These are phyloP conservation scores for Drosophila parvula DNA, from an alignment of 1,140 invertebrate genomes.

Conservation along the genomic window DNA sequence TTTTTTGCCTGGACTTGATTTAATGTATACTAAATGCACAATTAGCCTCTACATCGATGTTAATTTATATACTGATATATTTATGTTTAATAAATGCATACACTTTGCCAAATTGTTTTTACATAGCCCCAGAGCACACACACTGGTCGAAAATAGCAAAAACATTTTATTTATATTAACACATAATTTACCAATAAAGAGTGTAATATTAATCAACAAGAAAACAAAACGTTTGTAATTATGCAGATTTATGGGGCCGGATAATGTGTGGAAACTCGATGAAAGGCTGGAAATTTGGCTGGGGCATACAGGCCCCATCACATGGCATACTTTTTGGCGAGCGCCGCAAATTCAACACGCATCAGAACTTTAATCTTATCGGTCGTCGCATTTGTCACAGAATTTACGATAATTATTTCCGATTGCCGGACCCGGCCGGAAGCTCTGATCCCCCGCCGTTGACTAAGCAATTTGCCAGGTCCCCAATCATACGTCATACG, in stretches of 20 bases:
- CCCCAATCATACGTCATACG: slow-evolving; percentile 39
- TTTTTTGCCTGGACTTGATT: slow-evolving; percentile 62
- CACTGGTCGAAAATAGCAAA: slow-evolving; percentile 15
- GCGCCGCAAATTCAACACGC: slow-evolving; percentile 12
- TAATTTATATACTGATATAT: slow-evolving; percentile 53
- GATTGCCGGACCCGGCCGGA: slow-evolving; percentile 52
- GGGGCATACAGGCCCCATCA: background rate
- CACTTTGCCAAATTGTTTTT: slow-evolving; percentile 68
- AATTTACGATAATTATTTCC: slow-evolving; percentile 69
- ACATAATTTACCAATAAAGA: slow-evolving; percentile 68
- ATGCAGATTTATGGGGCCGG: slow-evolving; percentile 32
- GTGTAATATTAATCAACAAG: slow-evolving; percentile 56
- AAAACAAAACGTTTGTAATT: slow-evolving; percentile 44
- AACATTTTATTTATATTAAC: slow-evolving; percentile 61
- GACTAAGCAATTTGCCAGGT: slow-evolving; percentile 49
- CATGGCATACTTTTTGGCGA: slow-evolving; percentile 61
- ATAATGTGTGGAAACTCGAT: background rate
- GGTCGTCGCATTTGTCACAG: slow-evolving; percentile 48
- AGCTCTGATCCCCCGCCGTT: slow-evolving; percentile 36
- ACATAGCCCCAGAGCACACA: slow-evolving; percentile 12
- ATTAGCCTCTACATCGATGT: slow-evolving; percentile 40
- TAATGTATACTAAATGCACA: slow-evolving; percentile 67
- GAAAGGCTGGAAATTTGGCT: slow-evolving; percentile 7
- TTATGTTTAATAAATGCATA: slow-evolving; percentile 57
- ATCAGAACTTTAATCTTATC: slow-evolving; percentile 65